Evolutionary conservation across 2,113 vertebrate genomes (phyloP).

Genomic region (Psophia crepitans): DNA sequence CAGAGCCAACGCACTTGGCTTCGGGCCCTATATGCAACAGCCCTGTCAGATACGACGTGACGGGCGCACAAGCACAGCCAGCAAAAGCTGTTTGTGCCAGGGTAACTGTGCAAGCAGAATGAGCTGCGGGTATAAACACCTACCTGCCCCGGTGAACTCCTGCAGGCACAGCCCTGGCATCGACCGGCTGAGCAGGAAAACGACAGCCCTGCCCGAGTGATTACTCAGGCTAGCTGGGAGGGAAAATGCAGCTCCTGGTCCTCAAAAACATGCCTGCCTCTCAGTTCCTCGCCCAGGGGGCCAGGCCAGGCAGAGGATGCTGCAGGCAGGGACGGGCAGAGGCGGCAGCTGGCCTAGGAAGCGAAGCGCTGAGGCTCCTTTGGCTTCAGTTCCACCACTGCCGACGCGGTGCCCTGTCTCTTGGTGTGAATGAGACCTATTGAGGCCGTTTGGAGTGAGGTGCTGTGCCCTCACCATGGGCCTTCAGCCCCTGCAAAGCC

Average conservation of each 20-base stretch:
- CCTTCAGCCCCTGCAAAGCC: neutral
- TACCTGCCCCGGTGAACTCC: neutral
- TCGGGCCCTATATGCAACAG: accelerated
- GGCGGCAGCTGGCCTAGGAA: neutral
- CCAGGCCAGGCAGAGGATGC: neutral
- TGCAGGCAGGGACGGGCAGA: too few relatives aligned
- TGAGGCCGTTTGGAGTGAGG: neutral
- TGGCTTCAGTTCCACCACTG: neutral
- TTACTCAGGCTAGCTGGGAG: neutral
- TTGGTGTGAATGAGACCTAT: neutral
- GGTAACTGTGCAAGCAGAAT: neutral
- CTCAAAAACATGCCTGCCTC: accelerated
- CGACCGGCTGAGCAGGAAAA: neutral
- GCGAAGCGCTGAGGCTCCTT: neutral
- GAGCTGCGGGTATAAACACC: neutral
- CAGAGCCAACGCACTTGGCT: neutral
- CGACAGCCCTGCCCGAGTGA: neutral
- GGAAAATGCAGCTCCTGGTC: neutral
- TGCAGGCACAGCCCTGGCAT: neutral
- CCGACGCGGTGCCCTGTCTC: neutral
- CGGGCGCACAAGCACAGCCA: neutral
- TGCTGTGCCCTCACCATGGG: neutral
- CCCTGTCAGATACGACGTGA: neutral
- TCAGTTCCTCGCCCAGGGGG: accelerated
- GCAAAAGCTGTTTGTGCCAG: neutral